A percentile compares a stretch with the other conserved stretches of the same genome.
Evolutionary conservation across 2,113 vertebrate genomes (phyloP).

Genomic region (Actenoides hombroni): DNA sequence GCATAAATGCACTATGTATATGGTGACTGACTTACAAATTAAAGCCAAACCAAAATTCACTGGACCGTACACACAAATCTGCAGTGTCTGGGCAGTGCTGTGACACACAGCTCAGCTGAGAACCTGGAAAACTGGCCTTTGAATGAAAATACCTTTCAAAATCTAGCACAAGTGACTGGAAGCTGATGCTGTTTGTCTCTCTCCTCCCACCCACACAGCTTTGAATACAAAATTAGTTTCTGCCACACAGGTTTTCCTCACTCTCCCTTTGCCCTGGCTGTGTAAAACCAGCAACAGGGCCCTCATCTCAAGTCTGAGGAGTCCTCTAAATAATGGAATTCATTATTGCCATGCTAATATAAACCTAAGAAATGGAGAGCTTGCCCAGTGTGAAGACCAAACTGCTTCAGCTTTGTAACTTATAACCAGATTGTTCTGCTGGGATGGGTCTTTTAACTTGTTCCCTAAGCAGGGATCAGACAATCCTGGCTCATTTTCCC

Average conservation of each 20-base stretch:
- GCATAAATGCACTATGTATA: neutral
- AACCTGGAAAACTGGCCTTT: neutral
- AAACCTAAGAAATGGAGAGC: neutral
- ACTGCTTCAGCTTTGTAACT: neutral
- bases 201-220: accelerated
- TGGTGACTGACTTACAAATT: neutral
- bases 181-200: neutral
- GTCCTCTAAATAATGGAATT: neutral
- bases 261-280: neutral
- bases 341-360: neutral
- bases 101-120: neutral
- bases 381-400: neutral
- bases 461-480: neutral
- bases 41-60: neutral
- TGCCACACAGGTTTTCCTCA: neutral
- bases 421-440: neutral
- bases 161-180: neutral
- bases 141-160: neutral
- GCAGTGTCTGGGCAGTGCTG: neutral
- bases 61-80: neutral
- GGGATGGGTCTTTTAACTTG: neutral
- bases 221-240: neutral
- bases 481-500: neutral
- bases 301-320: neutral
- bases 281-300: neutral